Conservation (phyloP, 2,113 vertebrate species). For the Elachura formosa region DNA sequence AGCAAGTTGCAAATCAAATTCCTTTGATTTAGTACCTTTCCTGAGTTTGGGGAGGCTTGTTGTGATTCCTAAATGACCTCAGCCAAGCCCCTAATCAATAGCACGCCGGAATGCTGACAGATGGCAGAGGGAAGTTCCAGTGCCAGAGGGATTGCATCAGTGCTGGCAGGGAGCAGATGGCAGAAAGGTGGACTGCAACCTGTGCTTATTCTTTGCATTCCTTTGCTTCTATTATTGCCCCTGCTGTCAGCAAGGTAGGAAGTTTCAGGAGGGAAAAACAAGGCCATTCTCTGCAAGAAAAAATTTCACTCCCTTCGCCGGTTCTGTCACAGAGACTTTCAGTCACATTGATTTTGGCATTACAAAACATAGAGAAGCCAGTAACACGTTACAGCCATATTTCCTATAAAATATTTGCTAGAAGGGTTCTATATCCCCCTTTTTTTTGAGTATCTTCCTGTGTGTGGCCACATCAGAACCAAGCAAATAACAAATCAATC, state of each 20-base stretch:
- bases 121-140: background rate
- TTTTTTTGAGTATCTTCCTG: background rate
- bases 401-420: background rate
- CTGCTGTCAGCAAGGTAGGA: background rate
- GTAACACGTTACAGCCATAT: background rate
- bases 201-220: background rate
- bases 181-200: background rate
- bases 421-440: background rate
- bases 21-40: background rate
- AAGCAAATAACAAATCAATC: background rate
- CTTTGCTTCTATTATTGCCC: background rate
- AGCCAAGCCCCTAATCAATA: background rate
- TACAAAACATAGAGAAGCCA: background rate
- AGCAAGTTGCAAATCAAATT: constrained; percentile 31
- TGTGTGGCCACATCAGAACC: background rate
- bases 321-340: background rate
- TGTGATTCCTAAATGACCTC: constrained; percentile 7
- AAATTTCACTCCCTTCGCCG: background rate
- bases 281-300: background rate
- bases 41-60: background rate
- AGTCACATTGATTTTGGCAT: background rate
- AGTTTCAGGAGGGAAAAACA: background rate
- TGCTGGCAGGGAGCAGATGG: background rate
- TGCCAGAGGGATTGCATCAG: constrained; percentile 11
- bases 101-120: background rate